A percentile compares a stretch with the other conserved stretches of the same genome.
Conservation (phyloP, 2,888 invertebrate genomes). For the Carabus problematicus region DNA sequence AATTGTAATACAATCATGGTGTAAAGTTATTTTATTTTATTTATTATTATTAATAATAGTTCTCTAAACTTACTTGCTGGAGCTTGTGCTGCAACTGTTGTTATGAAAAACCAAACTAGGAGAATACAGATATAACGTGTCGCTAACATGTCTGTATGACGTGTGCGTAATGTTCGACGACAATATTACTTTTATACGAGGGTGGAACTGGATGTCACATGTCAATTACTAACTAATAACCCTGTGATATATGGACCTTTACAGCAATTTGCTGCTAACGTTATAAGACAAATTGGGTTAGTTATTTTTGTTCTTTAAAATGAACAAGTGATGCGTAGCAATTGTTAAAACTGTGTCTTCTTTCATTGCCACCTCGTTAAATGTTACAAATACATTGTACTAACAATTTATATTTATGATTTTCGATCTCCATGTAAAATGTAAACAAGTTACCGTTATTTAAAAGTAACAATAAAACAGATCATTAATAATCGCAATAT, state of each 20-base stretch:
- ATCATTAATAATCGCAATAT: not conserved
- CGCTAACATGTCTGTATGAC: conserved; percentile 22
- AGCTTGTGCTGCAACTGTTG: conserved; percentile 9
- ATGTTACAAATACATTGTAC: not conserved
- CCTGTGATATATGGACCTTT: conserved; percentile 25
- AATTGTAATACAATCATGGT: not conserved
- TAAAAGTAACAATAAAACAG: not conserved
- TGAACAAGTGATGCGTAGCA: conserved; percentile 4
- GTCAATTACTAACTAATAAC: conserved; percentile 31
- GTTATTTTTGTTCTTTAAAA: conserved; percentile 26
- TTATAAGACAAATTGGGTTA: conserved; percentile 34
- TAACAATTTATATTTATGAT: not conserved
- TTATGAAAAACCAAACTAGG: conserved; percentile 17
- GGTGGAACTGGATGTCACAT: conserved; percentile 21
- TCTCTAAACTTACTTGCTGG: conserved; percentile 29
- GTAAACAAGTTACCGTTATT: too few species aligned
- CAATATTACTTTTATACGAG: conserved; percentile 25
- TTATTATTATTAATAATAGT: conserved; percentile 2
- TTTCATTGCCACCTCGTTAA: conserved; percentile 16
- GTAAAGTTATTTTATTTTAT: too few species aligned
- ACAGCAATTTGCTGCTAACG: conserved; percentile 29
- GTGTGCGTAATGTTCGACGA: conserved; percentile 21
- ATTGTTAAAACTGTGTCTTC: conserved; percentile 10
- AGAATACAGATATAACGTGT: conserved; percentile 2
- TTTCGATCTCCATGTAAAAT: not conserved